Base-by-base conservation (phyloP, 2,113 vertebrate genomes). In the Hyla sarda region DNA sequence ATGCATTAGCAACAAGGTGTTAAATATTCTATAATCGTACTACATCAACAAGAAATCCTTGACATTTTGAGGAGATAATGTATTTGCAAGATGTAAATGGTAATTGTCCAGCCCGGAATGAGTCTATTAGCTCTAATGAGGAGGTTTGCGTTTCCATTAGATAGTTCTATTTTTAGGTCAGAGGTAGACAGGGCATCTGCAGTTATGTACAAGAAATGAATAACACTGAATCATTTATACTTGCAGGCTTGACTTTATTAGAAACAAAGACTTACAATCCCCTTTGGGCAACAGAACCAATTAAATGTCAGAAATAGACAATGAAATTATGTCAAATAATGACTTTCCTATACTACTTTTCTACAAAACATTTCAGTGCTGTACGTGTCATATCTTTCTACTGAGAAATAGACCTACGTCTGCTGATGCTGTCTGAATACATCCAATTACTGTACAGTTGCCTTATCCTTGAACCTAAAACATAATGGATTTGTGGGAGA, bases 221-320 rank as follows among this genome's bases (percentile, higher is more conserved):
- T 89, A 88, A 37, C 83, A 87, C 89, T 90, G 89, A 94, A 92
- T 91, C 86, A 91, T 90, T 89, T 86, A 92, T 92, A 89, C 92
- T 91, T 89, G 89, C 0, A 3, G 37, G 32, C 82, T 30, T 87
- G 54, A 78, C 48, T 56, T 90, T 90, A 87, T 74, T 67, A 89
- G 88, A 82, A 86, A 73, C 56, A 90, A 85, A 69, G 78, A 88
- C 90, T 89, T 92, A 58, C 83, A 91, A 89, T 90, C 71, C n/a
- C 76, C 88, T 92, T 88, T 89, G 37, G 86, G 89, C 73, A 90
- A 90, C 91, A 88, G 60, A 92, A 23, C 1, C 72, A 90, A 89
- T 92, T 92, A 91, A 90, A 83, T 41, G 65, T 86, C 76, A 84
- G 80, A 88, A 84, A 88, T 5, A 90, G 67, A 88, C 86, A 89